phyloP scores from a whole-genome alignment of 2,888 invertebrate species.

The Drosophila koepferae region DNA sequence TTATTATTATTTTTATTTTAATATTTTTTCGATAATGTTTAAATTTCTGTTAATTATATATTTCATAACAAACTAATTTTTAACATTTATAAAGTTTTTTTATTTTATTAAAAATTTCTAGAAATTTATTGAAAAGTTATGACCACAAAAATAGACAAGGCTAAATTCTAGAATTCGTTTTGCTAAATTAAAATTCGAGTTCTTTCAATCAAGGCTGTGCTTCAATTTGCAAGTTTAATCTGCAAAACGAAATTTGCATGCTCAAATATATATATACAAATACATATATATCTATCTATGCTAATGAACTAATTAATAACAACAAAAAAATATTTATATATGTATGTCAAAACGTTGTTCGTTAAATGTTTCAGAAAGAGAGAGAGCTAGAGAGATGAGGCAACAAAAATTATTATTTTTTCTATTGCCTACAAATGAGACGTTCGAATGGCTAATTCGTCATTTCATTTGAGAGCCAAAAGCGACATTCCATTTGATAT shows the following conservation, averaged over 20 bases:
- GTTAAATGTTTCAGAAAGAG: conserved; percentile 1
- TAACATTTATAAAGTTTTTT: not conserved
- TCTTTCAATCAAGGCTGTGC: not conserved
- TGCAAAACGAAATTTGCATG: too few relatives aligned
- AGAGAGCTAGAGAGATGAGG: not conserved
- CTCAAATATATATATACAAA: not conserved
- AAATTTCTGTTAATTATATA: too few relatives aligned
- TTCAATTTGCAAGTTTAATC: too few relatives aligned
- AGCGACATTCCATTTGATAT: conserved; percentile 24
- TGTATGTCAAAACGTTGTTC: conserved; percentile 11
- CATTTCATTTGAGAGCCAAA: conserved; percentile 1
- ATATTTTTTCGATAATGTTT: not conserved
- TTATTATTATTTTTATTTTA: too few relatives aligned
- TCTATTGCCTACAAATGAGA: conserved; percentile 18
- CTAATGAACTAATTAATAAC: not conserved
- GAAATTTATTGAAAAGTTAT: too few relatives aligned
- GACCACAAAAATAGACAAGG: too few relatives aligned
- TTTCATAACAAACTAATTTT: not conserved
- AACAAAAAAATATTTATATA: conserved; percentile 9
- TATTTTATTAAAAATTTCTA: not conserved
- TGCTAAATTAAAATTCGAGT: not conserved
- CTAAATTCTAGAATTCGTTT: too few relatives aligned
- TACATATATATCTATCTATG: not conserved
- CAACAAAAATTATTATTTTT: conserved; percentile 2
- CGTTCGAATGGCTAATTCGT: not conserved